phyloP scores from a whole-genome alignment of 2,797 vertebrate genomes.

The Typhlichthys subterraneus region DNA sequence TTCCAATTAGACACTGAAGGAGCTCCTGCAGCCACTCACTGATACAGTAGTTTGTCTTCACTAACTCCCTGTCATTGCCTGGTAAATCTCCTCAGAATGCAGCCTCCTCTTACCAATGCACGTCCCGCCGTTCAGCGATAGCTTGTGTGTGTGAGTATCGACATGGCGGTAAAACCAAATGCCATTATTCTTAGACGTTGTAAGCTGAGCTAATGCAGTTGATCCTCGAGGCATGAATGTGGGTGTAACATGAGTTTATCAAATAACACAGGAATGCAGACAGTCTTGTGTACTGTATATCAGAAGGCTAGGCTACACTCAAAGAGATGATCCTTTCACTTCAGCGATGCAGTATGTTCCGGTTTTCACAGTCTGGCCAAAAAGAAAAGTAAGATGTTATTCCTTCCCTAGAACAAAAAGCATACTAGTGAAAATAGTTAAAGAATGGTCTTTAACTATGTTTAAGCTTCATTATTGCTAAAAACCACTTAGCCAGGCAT shows the following conservation, averaged over 20 bases:
- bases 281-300: conserved; percentile 15
- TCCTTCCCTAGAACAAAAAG: too few relatives aligned
- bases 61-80: conserved; percentile 46
- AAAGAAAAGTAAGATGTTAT: too few relatives aligned
- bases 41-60: conserved; percentile 52
- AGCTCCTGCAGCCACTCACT: conserved; percentile 15
- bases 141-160: conserved; percentile 29
- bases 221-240: conserved; percentile 28
- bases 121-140: conserved; percentile 26
- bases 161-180: conserved; percentile 34
- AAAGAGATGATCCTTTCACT: not conserved
- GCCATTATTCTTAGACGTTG: conserved; percentile 21
- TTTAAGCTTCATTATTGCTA: not conserved
- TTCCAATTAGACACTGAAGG: conserved; percentile 54
- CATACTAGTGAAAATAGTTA: too few relatives aligned
- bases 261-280: conserved; percentile 17
- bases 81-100: conserved; percentile 49
- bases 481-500: not conserved
- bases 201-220: conserved; percentile 25
- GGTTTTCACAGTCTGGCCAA: too few relatives aligned
- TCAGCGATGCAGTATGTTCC: too few relatives aligned
- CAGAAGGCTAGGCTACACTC: not conserved
- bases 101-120: conserved; percentile 42
- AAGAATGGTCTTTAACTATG: too few relatives aligned
- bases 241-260: conserved; percentile 28